A percentile compares a stretch with the other conserved stretches of the same genome.
phyloP scores from a whole-genome alignment of 2,113 vertebrate species.

The Oreocharis arfaki region DNA sequence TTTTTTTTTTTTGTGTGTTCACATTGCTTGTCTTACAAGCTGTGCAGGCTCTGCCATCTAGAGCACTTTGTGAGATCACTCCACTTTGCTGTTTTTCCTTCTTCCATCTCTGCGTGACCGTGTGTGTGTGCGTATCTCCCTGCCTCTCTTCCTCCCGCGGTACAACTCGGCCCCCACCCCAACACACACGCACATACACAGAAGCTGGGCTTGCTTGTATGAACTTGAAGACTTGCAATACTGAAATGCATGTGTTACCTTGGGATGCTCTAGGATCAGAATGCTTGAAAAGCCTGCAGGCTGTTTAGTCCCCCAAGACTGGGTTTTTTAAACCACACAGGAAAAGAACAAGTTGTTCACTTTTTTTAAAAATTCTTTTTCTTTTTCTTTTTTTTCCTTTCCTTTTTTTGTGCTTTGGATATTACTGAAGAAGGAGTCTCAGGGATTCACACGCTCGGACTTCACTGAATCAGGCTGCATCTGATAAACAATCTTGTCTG shows the following conservation, averaged over 20 bases:
- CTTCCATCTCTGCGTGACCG: conserved; percentile 14
- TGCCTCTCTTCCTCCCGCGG: not conserved
- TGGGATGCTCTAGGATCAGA: conserved; percentile 46
- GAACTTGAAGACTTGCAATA: conserved; percentile 61
- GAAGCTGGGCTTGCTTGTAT: conserved; percentile 10
- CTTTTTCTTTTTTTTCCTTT: not conserved
- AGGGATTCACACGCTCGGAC: conserved; percentile 62
- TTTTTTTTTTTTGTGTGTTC: not conserved
- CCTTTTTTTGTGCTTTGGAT: conserved; percentile 66
- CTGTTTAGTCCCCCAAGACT: conserved; percentile 47
- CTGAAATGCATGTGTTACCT: conserved; percentile 53
- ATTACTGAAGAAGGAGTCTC: conserved; percentile 68
- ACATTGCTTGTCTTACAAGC: conserved; percentile 55
- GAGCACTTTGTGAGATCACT: conserved; percentile 70
- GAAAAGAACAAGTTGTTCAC: conserved; percentile 59
- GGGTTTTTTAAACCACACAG: conserved; percentile 17
- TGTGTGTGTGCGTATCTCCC: conserved; percentile 23
- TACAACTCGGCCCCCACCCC: not conserved
- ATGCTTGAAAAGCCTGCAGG: conserved; percentile 48
- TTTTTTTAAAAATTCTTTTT: not conserved
- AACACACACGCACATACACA: not conserved
- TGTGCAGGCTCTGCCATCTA: conserved; percentile 73
- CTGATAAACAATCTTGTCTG: conserved; percentile 46
- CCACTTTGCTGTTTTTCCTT: conserved; percentile 39
- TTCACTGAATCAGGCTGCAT: conserved; percentile 61